Percentiles rank a stretch among this genome's conserved stretches.
These are phyloP conservation scores for Lagria hirta DNA, from an alignment of 2,888 invertebrate genomes.

Conservation along the genomic window DNA sequence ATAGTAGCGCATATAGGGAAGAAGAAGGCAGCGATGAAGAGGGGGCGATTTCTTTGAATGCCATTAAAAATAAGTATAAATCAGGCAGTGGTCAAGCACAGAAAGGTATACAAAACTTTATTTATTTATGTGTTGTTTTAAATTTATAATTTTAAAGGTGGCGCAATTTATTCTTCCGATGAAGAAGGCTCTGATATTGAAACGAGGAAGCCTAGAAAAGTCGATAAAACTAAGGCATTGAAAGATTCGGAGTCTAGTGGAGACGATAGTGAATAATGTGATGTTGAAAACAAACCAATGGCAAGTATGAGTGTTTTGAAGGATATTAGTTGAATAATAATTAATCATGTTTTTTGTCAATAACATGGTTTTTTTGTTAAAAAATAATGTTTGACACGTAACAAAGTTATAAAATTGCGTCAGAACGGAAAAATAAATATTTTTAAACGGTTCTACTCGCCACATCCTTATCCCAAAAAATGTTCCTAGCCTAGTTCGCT, in stretches of 20 bases:
- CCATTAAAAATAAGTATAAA: slow-evolving; percentile 94
- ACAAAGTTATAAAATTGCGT: no score
- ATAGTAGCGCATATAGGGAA: slow-evolving; percentile 57
- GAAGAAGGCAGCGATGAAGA: slow-evolving; percentile 93
- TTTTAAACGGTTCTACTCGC: no score
- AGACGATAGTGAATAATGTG: slow-evolving; percentile 48
- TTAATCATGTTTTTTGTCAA: no score
- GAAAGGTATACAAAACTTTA: slow-evolving; percentile 49
- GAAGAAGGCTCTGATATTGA: slow-evolving; percentile 85
- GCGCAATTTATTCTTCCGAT: slow-evolving; percentile 83
- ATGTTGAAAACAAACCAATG: no score
- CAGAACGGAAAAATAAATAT: no score
- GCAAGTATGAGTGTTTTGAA: no score
- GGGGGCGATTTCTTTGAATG: slow-evolving; percentile 86
- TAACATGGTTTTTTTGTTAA: no score
- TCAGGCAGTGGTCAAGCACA: slow-evolving; percentile 56
- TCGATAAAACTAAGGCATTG: slow-evolving; percentile 75
- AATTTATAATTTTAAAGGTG: slow-evolving; percentile 44
- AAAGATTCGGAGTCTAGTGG: slow-evolving; percentile 70
- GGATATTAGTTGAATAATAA: no score
- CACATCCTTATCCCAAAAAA: no score
- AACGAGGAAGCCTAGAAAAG: slow-evolving; percentile 68
- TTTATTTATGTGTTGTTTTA: neutral
- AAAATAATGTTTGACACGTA: no score
- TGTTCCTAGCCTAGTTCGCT: no score